Evolutionary conservation across 2,888 invertebrate genomes (phyloP), one percentile per base, ranked within the genome.

Genomic region (Netelia virgata): DNA sequence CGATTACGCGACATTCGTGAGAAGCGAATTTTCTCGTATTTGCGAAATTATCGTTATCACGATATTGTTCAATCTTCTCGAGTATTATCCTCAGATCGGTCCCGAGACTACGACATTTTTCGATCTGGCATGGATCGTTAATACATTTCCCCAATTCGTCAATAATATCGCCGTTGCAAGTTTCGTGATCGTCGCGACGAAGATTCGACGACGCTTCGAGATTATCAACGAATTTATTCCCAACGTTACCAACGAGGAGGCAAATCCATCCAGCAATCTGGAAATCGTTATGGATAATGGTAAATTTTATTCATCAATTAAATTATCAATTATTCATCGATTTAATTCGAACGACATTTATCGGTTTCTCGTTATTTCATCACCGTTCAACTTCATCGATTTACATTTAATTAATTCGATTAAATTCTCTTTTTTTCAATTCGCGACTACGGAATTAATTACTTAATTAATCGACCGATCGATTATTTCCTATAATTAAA

Each of bases 121-220:
- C 59, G 28, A 59, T 66, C 69, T 86, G 2, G 74, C 76, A n/a
- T 87, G 84, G 82, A 76, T 86, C 63, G 59, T 79, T 11, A 82
- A 82, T 74, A 73, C 69, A 59, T 83, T 84, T 55, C 86, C 87
- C 0, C 78, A 82, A 76, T 84, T 86, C 41, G 73, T 86, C n/a
- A 83, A 84, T 59, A 81, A 82, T 55, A 61, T 86, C 1, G 80
- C 73, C n/a, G 59, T 86, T n/a, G 75, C 59, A 43, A 74, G 61
- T n/a, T 87, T 86, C 57, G 86, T 72, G 6, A 75, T 83, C 9
- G 47, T 84, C n/a, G 18, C 85, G 14, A 14, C 57, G 9, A 85
- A 85, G 50, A 77, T 86, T 53, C 79, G 83, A 41, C 74, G 79
- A 76, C 83, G 87, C n/a, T 68, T 83, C 68, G 79, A 75, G 66